phyloP scores from a whole-genome alignment of 2,797 vertebrate genomes.

The Ctenopoma kingsleyae region DNA sequence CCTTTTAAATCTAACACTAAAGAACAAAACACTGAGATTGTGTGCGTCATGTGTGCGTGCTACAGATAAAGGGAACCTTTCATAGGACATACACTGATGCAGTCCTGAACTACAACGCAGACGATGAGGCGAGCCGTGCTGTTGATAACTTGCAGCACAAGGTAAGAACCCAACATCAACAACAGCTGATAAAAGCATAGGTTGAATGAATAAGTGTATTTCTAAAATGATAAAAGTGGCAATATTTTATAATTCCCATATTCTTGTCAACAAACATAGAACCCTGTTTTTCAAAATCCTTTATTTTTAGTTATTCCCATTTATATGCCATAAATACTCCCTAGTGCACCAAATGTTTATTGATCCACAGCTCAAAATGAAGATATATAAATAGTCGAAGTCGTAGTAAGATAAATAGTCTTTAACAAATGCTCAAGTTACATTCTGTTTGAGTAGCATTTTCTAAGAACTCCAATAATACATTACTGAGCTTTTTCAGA shows the following conservation, averaged over 20 bases:
- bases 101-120: slow-evolving; percentile 93
- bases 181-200: neutral
- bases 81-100: slow-evolving; percentile 95
- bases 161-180: slow-evolving; percentile 80
- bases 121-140: slow-evolving; percentile 93
- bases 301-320: too few species aligned
- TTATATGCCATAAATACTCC: neutral
- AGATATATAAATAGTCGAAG: too few species aligned
- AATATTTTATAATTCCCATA: neutral
- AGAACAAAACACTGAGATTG: neutral
- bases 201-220: neutral
- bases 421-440: neutral
- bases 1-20: slow-evolving; percentile 2
- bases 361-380: neutral
- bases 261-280: neutral
- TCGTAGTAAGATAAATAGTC: too few species aligned
- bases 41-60: slow-evolving; percentile 7
- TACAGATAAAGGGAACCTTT: slow-evolving; percentile 97
- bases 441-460: neutral
- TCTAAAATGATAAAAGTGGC: neutral
- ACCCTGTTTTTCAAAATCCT: too few species aligned
- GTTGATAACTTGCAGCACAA: slow-evolving; percentile 95
- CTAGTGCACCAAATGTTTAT: neutral
- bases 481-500: neutral
- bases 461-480: neutral